Conservation (phyloP, 2,113 vertebrate species). For the Chascanopsetta lugubris region DNA sequence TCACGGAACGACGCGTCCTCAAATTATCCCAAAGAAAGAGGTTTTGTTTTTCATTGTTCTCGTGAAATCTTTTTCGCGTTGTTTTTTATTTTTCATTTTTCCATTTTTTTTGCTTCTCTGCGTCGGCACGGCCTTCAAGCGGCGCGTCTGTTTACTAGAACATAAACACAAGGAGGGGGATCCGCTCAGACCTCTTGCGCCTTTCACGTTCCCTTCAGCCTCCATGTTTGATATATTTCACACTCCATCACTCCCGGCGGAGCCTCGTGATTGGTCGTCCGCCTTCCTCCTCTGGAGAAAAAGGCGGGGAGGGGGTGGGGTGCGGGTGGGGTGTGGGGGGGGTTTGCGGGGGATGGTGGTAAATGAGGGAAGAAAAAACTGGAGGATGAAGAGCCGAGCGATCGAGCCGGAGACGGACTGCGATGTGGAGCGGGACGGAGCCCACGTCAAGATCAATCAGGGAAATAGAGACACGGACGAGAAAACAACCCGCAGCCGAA, state of each 20-base stretch:
- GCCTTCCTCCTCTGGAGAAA: conserved; percentile 68
- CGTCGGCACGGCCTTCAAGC: conserved; percentile 73
- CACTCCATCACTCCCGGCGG: conserved; percentile 56
- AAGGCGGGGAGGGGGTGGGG: too few relatives aligned
- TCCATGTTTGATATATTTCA: conserved; percentile 62
- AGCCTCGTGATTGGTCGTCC: conserved; percentile 67
- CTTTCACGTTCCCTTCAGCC: conserved; percentile 72
- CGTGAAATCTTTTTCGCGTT: conserved; percentile 54
- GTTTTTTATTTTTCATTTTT: conserved; percentile 22
- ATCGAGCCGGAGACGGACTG: conserved; percentile 64
- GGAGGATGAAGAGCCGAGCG: conserved; percentile 67
- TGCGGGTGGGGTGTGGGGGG: too few relatives aligned
- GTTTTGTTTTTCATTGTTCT: conserved; percentile 67
- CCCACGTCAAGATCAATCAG: conserved; percentile 77
- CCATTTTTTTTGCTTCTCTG: conserved; percentile 75
- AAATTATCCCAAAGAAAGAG: conserved; percentile 76
- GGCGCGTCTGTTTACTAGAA: conserved; percentile 81
- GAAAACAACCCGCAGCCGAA: conserved; percentile 61
- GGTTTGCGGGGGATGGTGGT: conserved; percentile 54
- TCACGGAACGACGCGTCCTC: conserved; percentile 68
- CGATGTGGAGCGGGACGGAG: conserved; percentile 76
- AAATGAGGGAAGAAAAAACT: conserved; percentile 46
- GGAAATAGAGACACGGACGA: conserved; percentile 68
- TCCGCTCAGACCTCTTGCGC: conserved; percentile 65
- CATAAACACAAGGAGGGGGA: conserved; percentile 80